These are phyloP conservation scores for Tortricodes alternella DNA, from an alignment of 2,888 invertebrate genomes.

Conservation along the genomic window DNA sequence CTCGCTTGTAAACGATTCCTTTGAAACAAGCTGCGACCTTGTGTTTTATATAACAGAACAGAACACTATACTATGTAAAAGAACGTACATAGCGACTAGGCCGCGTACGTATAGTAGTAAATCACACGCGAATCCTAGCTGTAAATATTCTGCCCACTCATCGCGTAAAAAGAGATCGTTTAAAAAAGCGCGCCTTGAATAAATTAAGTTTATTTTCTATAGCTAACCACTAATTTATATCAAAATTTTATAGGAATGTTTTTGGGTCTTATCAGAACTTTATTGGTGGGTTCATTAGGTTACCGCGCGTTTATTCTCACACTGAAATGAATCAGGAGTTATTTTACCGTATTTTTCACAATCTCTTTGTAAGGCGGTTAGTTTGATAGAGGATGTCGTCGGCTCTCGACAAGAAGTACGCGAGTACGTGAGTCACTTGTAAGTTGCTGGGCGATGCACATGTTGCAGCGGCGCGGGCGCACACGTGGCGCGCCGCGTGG, in stretches of 20 bases:
- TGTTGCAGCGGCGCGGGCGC: slow-evolving; percentile 51
- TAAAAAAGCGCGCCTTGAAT: slow-evolving; percentile 51
- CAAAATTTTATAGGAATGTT: too few relatives aligned
- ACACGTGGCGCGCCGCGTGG: slow-evolving; percentile 65
- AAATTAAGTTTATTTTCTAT: slow-evolving; percentile 55
- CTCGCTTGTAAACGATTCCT: slow-evolving; percentile 36
- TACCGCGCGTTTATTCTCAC: too few relatives aligned
- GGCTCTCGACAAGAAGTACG: not conserved
- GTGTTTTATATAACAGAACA: slow-evolving; percentile 48
- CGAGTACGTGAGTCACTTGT: slow-evolving; percentile 28
- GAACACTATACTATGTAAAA: slow-evolving; percentile 13
- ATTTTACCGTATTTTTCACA: too few relatives aligned
- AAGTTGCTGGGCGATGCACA: slow-evolving; percentile 40
- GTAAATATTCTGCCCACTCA: slow-evolving; percentile 67
- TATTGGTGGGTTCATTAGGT: too few relatives aligned
- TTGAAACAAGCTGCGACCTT: slow-evolving; percentile 59
- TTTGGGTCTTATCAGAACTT: too few relatives aligned
- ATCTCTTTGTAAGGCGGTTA: not conserved
- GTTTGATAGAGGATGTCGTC: not conserved
- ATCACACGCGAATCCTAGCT: slow-evolving; percentile 58
- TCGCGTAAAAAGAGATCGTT: slow-evolving; percentile 51
- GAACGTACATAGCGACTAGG: slow-evolving; percentile 20
- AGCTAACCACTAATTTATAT: too few relatives aligned
- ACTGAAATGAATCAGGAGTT: too few relatives aligned
- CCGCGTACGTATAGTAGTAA: slow-evolving; percentile 43